Evolutionary conservation across 2,888 invertebrate genomes (phyloP).

Genomic region (Dryadula phaetusa): DNA sequence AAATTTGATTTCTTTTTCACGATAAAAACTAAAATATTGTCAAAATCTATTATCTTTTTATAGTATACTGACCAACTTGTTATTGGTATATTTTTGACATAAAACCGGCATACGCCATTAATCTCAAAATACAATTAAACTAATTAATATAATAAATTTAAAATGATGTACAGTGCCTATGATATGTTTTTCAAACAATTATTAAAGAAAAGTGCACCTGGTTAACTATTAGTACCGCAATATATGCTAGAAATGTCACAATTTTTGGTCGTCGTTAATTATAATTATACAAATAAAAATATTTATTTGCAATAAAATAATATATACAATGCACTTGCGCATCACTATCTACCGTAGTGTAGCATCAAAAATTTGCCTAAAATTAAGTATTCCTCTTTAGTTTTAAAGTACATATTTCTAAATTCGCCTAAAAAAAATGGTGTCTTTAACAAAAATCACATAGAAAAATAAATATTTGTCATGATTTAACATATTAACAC

Average conservation of each 20-base stretch:
- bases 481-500: constrained; percentile 73
- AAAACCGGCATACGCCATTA: constrained; percentile 17
- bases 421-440: background rate
- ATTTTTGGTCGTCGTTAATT: constrained; percentile 37
- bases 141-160: constrained; percentile 23
- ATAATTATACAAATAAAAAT: constrained; percentile 38
- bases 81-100: background rate
- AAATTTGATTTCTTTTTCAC: constrained; percentile 15
- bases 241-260: constrained; percentile 25
- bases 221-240: constrained; percentile 33
- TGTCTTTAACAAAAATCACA: constrained; percentile 45
- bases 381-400: constrained; percentile 30
- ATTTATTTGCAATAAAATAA: constrained; percentile 43
- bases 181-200: constrained; percentile 40
- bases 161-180: constrained; percentile 36
- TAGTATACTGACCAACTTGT: constrained; percentile 17
- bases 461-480: constrained; percentile 79
- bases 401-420: background rate
- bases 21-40: constrained; percentile 18
- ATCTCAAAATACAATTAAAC: constrained; percentile 27
- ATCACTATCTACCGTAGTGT: constrained; percentile 7
- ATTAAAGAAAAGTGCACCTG: constrained; percentile 32
- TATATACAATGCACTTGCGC: constrained; percentile 63
- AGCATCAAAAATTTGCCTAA: constrained; percentile 50
- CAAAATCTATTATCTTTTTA: background rate